Conservation (phyloP, 1,140 invertebrate genomes). For the Leptopilina clavipes region DNA sequence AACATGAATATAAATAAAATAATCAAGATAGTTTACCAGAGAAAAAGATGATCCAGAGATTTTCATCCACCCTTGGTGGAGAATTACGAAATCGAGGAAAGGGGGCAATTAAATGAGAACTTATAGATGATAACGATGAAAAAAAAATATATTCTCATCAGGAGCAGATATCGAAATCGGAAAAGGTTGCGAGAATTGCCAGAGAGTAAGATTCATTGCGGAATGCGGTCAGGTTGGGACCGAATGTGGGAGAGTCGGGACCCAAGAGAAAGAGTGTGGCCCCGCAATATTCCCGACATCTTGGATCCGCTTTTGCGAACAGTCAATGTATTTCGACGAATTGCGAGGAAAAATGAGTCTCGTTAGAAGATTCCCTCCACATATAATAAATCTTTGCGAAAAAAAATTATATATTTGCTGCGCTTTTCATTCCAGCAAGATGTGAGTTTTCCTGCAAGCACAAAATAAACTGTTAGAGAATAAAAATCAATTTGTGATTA, state of each 20-base stretch:
- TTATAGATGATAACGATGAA: conserved; percentile 1
- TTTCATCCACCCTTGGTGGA: background rate
- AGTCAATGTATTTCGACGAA: background rate
- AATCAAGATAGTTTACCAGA: conserved; percentile 4
- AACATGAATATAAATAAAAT: too few species aligned
- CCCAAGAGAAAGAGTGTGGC: conserved; percentile 17
- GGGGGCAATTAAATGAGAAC: background rate
- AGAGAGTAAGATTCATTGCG: conserved; percentile 55
- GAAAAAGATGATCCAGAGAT: background rate
- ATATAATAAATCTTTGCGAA: too few species aligned
- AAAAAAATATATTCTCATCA: too few species aligned
- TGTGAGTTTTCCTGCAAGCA: too few species aligned
- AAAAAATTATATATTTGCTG: too few species aligned
- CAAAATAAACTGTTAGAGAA: too few species aligned
- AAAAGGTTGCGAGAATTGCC: conserved; percentile 10
- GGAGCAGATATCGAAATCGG: background rate
- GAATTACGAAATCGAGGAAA: background rate
- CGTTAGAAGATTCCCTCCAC: too few species aligned
- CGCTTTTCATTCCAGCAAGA: too few species aligned
- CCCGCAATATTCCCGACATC: conserved; percentile 6
- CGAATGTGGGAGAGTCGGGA: conserved; percentile 48
- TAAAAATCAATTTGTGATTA: too few species aligned
- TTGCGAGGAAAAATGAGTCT: background rate
- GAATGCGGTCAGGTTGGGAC: conserved; percentile 61
- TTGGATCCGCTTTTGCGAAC: conserved; percentile 14